These are phyloP conservation scores for Gambelia wislizenii DNA, from an alignment of 2,797 vertebrate species.

Conservation along the genomic window DNA sequence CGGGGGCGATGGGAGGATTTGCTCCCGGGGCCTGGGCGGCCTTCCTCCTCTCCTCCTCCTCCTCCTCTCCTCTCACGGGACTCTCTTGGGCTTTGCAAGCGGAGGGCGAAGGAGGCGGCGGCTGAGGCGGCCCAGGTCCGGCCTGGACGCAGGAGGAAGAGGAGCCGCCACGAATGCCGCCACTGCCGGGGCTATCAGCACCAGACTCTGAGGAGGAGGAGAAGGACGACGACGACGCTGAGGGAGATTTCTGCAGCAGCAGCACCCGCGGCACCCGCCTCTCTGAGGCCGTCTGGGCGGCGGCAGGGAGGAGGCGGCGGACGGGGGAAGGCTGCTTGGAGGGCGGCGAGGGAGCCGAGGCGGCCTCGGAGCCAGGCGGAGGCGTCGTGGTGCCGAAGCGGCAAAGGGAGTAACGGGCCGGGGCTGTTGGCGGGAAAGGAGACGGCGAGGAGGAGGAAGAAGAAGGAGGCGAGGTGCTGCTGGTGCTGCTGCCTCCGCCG, in stretches of 20 bases:
- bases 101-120: background rate
- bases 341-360: conserved; percentile 29
- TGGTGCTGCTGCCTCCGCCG: conserved; percentile 56
- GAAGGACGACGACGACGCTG: conserved; percentile 79
- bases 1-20: conserved; percentile 60
- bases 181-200: conserved; percentile 82
- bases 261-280: conserved; percentile 63
- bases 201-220: conserved; percentile 86
- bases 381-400: conserved; percentile 56
- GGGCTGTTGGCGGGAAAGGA: conserved; percentile 41
- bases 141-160: background rate
- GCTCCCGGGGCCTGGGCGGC: conserved; percentile 67
- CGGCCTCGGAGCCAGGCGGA: conserved; percentile 31
- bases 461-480: conserved; percentile 79
- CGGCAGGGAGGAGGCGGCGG: conserved; percentile 54
- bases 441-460: conserved; percentile 74
- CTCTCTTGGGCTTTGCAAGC: conserved; percentile 37
- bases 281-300: conserved; percentile 60
- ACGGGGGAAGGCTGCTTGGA: conserved; percentile 50
- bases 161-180: conserved; percentile 36
- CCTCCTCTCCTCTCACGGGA: conserved; percentile 74
- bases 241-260: conserved; percentile 74
- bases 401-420: conserved; percentile 58
- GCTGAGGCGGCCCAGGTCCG: background rate
- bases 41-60: conserved; percentile 58